Evolutionary conservation across 2,113 vertebrate genomes (phyloP).

Genomic region (Cyprinus carpio): DNA sequence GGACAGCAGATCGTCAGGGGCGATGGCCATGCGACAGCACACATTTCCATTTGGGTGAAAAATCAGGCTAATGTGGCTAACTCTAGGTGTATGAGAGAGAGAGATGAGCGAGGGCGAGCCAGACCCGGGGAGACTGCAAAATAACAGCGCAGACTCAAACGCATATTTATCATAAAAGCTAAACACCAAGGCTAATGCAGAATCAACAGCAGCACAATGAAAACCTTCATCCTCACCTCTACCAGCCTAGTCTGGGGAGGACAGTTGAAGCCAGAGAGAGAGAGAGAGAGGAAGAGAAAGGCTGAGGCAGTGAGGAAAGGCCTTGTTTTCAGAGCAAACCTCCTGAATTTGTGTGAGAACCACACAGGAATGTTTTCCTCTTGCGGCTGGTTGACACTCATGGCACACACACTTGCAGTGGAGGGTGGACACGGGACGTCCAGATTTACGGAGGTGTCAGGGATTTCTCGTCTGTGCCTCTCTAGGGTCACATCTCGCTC

Average conservation of each 20-base stretch:
- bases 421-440: conserved; percentile 45
- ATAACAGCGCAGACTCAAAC: conserved; percentile 58
- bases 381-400: conserved; percentile 56
- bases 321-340: conserved; percentile 59
- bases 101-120: conserved; percentile 45
- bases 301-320: conserved; percentile 43
- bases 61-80: conserved; percentile 74
- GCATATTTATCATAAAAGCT: conserved; percentile 66
- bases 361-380: conserved; percentile 61
- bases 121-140: conserved; percentile 56
- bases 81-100: conserved; percentile 46
- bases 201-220: conserved; percentile 57
- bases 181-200: conserved; percentile 57
- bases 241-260: conserved; percentile 33
- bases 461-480: conserved; percentile 55
- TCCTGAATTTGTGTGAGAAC: conserved; percentile 58
- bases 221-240: conserved; percentile 56
- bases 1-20: conserved; percentile 74
- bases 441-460: conserved; percentile 61
- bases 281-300: conserved; percentile 21
- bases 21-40: conserved; percentile 76
- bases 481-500: conserved; percentile 46
- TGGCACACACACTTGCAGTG: conserved; percentile 43
- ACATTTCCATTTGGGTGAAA: conserved; percentile 82
- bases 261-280: conserved; percentile 23